Evolutionary conservation across 30 jellyfish, hydroid and myxozoan genomes (phyloP), one percentile per base, ranked within the genome.

Genomic region (Cassiopea xamachana): DNA sequence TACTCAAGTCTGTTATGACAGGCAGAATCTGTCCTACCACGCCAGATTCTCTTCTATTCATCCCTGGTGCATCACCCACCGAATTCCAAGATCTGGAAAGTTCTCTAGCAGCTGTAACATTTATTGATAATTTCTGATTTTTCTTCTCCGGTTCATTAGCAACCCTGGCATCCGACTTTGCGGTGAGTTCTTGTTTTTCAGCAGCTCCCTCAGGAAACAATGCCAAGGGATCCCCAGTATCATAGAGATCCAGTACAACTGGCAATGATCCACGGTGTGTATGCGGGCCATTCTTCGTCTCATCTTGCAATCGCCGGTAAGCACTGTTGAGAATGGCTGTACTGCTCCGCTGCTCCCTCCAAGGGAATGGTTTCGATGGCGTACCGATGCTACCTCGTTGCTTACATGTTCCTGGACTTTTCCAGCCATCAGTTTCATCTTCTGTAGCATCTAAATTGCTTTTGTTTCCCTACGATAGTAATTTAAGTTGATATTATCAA

Each of bases 281-380:
- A 51, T 48, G 6, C 51, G 27, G 27, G 10, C 18, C 60, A 9
- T 89, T 85, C 71, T 46, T 46, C 1, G 48, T 64, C 39, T 13
- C 64, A 8, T 74, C 85, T 55, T 69, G 70, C 2, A 89, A 44
- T n/a, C 92, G 81, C 51, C 94, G 81, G 73, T 88, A 84, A 1
- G 97, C 98, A 58, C 98, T 93, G 68, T 81, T 84, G 78, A 93
- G 80, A 4, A 93, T 75, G n/a, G 92, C 98, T 4, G 92, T 46
- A 47, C 78, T 82, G 67, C 92, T 79, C 75, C 97, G 75, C 14
- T 72, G 47, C 44, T 80, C 72, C 90, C 81, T 89, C 98, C 98
- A 93, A 4, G 96, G 96, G 89, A 75, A 87, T 2, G 85, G 85
- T 79, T 19, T 70, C 19, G 49, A 58, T 58, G 69, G 43, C 16